Base-by-base conservation (phyloP, 2,113 vertebrate genomes). In the Platycercus adscitus region DNA sequence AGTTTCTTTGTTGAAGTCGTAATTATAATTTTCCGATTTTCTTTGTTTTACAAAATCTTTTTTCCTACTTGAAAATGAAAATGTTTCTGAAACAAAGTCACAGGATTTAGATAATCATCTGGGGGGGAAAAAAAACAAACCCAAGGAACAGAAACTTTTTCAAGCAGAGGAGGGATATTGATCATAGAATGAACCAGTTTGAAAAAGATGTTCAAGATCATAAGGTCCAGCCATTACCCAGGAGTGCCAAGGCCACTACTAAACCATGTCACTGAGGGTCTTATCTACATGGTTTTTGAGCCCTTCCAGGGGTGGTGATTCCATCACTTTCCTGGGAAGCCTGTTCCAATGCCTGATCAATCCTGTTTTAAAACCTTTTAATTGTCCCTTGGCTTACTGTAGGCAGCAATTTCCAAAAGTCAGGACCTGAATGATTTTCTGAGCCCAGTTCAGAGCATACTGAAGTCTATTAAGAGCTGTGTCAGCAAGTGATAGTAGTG, bases 21-120 rank as follows among this genome's bases (percentile, higher is more conserved):
- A 0, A 26, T 52, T 78, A 61, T 17, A 0, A 26, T 52, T 78
- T 91, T 72, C 12, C 10, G 23, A 3, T n/a, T 50, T 10, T 41
- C 2, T 33, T 35, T 37, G 81, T 73, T 79, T 53, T 11, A 26
- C 6, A 33, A 69, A 80, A 65, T 80, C 2, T 72, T 69, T 87
- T 77, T 86, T 6, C 2, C 20, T 33, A 39, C 13, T 65, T 80
- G 41, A 70, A 93, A 77, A 82, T 56, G 3, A 60, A 69, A 73
- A 20, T 17, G 5, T 56, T 69, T 24, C 31, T 52, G 11, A 73
- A 65, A 13, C 8, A 76, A 82, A 76, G 21, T 49, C 26, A 29
- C 7, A 23, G 25, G 15, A 68, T 87, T 81, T 50, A 91, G 15
- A 37, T 6, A 75, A 70, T 8, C 4, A 28, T 55, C 53, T 43